Evolutionary conservation across 2,888 invertebrate genomes (phyloP), one percentile per base, ranked within the genome.

Genomic region (Monoplex corrugatus): DNA sequence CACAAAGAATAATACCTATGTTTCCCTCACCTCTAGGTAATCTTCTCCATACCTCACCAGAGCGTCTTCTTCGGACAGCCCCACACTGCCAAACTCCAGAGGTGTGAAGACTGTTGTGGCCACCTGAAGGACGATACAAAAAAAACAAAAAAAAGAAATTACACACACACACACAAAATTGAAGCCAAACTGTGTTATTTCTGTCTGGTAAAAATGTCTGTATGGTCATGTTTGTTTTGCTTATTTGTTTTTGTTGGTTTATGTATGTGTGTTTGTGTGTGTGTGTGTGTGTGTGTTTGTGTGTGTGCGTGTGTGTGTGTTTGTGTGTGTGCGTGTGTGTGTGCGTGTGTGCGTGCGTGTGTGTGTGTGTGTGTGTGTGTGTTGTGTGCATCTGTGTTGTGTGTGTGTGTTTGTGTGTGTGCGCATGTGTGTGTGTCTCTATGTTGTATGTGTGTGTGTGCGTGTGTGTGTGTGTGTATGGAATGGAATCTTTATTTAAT

Each of bases 51-150:
- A 97, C 91, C 95, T 95, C 86, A 96, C 96, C 23, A 97, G 96
- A 0, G 99, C 99, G 40, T 96, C 96, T 96, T 99, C 99, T 96
- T 99, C 99, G 94, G 98, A 98, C 87, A 98, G 96, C 0, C 99
- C 99, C n/a, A 99, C 98, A 95, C 98, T 97, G 32, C 98, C 98
- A 95, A 99, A 99, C 96, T 99, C 99, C 50, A 99, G 96, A 57
- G 99, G 99, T 75, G 98, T 98, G 96, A 99, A 99, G 0, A 99
- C 97, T 0, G 99, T 99, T 35, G 99, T 99, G 57, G 99, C 98
- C 89, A 94, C 94, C 94, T 95, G 92, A 72, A 92, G 19, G 10
- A 57, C 38, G 45, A 28, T 13, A 28, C 2, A 68, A 38, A 5
- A 91, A 6, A n/a, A n/a, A n/a, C n/a, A n/a, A n/a, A n/a, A n/a